phyloP scores from a whole-genome alignment of 1,140 invertebrate species.

The Penaeus chinensis region DNA sequence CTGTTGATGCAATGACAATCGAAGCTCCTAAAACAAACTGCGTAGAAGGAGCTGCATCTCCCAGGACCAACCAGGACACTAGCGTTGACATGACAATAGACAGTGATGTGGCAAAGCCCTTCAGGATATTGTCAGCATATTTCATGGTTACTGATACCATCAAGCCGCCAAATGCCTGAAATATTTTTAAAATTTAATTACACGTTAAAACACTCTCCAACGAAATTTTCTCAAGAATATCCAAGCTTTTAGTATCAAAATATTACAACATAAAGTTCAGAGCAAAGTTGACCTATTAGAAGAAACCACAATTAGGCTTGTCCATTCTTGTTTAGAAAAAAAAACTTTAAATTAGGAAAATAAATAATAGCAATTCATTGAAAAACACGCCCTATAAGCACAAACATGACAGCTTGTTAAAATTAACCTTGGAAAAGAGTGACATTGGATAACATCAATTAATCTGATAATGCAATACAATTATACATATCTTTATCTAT shows the following conservation, averaged over 20 bases:
- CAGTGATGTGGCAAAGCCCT: constrained; percentile 73
- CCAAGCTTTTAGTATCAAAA: not conserved
- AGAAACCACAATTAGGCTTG: too few relatives aligned
- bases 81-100: constrained; percentile 74
- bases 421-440: too few relatives aligned
- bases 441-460: too few relatives aligned
- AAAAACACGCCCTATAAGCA: too few relatives aligned
- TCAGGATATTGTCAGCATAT: constrained; percentile 74
- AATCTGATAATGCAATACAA: not conserved
- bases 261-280: too few relatives aligned
- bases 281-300: too few relatives aligned
- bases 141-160: constrained; percentile 72
- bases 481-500: not conserved
- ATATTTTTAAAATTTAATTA: not conserved
- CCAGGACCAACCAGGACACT: constrained; percentile 73
- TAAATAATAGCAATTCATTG: too few relatives aligned
- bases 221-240: not conserved
- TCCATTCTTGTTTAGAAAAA: too few relatives aligned
- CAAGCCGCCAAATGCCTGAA: constrained; percentile 66
- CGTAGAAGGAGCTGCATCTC: constrained; percentile 70
- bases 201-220: not conserved
- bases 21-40: constrained; percentile 71
- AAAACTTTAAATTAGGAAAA: too few relatives aligned
- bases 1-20: constrained; percentile 72
- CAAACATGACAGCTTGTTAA: too few relatives aligned